Conservation (phyloP, 23 tunicate species). For the Trididemnum nubilum region DNA sequence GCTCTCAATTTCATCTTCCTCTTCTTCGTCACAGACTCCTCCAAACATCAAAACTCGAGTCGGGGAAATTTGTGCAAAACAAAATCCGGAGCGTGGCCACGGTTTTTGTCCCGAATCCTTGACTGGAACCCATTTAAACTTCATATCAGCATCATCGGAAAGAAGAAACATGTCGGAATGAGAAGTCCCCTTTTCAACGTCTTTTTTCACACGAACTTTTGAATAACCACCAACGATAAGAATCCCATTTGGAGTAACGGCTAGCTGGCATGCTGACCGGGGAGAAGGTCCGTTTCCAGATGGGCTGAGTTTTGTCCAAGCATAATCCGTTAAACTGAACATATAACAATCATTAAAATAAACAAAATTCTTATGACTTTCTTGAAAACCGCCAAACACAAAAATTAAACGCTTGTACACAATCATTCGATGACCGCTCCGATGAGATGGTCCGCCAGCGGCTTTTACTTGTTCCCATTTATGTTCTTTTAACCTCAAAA, state of each 20-base stretch:
- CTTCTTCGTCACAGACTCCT: conserved; percentile 90
- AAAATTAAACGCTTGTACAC: conserved; percentile 60
- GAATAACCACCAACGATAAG: conserved; percentile 85
- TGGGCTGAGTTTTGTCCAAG: conserved; percentile 68
- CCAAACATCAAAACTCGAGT: conserved; percentile 79
- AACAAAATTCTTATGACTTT: conserved; percentile 51
- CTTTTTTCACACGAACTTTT: conserved; percentile 71
- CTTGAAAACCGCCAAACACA: conserved; percentile 97
- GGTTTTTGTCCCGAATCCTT: conserved; percentile 87
- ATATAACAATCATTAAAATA: conserved; percentile 84
- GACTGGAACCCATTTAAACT: conserved; percentile 80
- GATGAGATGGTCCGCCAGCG: conserved; percentile 79
- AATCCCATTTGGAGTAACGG: conserved; percentile 61
- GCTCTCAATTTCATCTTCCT: conserved; percentile 77
- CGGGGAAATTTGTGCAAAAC: conserved; percentile 55
- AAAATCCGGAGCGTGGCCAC: conserved; percentile 73
- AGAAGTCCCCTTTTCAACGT: conserved; percentile 81
- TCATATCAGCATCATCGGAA: conserved; percentile 37
- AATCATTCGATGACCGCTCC: conserved; percentile 91
- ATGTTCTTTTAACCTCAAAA: conserved; percentile 54
- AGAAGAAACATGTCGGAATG: conserved; percentile 81
- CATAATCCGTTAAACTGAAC: conserved; percentile 59
- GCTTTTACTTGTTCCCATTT: conserved; percentile 80
- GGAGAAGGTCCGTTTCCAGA: conserved; percentile 77
- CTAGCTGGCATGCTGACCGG: conserved; percentile 83